phyloP scores from a whole-genome alignment of 2,797 vertebrate species.

The Toxotes lorentzi region DNA sequence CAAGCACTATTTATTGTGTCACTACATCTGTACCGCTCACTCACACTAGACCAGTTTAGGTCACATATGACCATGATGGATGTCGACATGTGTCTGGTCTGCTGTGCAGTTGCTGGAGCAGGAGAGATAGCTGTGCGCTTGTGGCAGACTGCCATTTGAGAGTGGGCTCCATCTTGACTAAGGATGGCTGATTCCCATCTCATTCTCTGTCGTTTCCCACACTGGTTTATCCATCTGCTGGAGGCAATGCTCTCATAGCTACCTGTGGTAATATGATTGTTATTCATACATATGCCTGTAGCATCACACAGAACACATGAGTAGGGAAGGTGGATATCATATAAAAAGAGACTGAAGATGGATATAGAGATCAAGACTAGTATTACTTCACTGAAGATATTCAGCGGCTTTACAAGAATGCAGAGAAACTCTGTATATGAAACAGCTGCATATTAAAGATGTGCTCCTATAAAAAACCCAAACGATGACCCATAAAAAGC shows the following conservation, averaged over 20 bases:
- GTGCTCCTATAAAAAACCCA: background rate
- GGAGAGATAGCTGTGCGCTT: slow-evolving; percentile 49
- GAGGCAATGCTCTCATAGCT: slow-evolving; percentile 30
- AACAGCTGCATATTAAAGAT: slow-evolving; percentile 1
- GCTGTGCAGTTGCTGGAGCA: slow-evolving; percentile 39
- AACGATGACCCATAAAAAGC: background rate
- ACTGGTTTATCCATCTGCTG: slow-evolving; percentile 53
- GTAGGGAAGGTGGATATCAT: slow-evolving; percentile 14
- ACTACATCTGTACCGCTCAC: slow-evolving; percentile 51
- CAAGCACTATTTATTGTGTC: slow-evolving; percentile 49
- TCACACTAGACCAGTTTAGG: slow-evolving; percentile 57
- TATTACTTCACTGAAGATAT: slow-evolving; percentile 20
- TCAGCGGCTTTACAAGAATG: background rate
- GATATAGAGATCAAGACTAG: slow-evolving; percentile 1
- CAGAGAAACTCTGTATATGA: slow-evolving; percentile 16
- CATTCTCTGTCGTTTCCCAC: slow-evolving; percentile 43
- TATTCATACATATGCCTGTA: slow-evolving; percentile 57
- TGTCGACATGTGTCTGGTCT: slow-evolving; percentile 61
- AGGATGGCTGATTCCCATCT: slow-evolving; percentile 67
- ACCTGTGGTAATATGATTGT: slow-evolving; percentile 61
- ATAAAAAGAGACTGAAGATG: slow-evolving; percentile 17
- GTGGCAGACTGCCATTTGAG: slow-evolving; percentile 70
- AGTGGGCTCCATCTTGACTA: slow-evolving; percentile 70
- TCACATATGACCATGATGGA: slow-evolving; percentile 63
- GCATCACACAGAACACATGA: slow-evolving; percentile 27